Evolutionary conservation across 2,113 vertebrate genomes (phyloP), one percentile per base, ranked within the genome.

Genomic region (Acrocephalus kingi): DNA sequence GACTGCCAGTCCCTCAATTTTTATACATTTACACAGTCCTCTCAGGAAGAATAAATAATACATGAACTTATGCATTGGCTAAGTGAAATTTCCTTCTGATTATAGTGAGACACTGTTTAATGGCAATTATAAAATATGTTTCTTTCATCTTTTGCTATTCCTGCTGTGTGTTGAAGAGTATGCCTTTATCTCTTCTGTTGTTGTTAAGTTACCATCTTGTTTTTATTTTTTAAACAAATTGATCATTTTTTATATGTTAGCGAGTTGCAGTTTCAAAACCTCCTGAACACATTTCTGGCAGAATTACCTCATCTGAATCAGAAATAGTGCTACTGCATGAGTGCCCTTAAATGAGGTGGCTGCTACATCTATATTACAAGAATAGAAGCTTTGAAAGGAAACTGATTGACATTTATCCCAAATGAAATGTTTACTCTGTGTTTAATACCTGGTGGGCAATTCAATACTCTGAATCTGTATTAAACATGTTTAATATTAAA

Each of bases 11-110:
- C 90, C 86, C 64, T 96, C 58, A n/a, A 0, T 89, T 92, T 95
- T 95, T 93, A 95, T 96, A 72, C 85, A 46, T 95, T 88, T 95
- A 66, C 54, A 81, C 45, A 13, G 46, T 91, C 54, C 73, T 97
- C 61, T 92, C 77, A 82, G 66, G 58, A 83, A 89, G 66, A 87
- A 87, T 92, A 95, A 93, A 96, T 96, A 94, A 94, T 96, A 90
- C 93, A 93, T 96, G 86, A 92, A 86, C 80, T 82, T 94, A 93
- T 89, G 72, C 79, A 92, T 45, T 63, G 39, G 52, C 79, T 68
- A 90, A 95, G 90, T 81, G 90, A 93, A 90, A 64, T 93, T 92
- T 93, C 68, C 45, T 90, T 92, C 87, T 86, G 68, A 85, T 90
- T 88, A 37, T 55, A 48, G 72, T 37, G 56, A 83, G 63, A 48